These are phyloP conservation scores for Philaethria dido DNA, from an alignment of 2,888 invertebrate species.

Conservation along the genomic window DNA sequence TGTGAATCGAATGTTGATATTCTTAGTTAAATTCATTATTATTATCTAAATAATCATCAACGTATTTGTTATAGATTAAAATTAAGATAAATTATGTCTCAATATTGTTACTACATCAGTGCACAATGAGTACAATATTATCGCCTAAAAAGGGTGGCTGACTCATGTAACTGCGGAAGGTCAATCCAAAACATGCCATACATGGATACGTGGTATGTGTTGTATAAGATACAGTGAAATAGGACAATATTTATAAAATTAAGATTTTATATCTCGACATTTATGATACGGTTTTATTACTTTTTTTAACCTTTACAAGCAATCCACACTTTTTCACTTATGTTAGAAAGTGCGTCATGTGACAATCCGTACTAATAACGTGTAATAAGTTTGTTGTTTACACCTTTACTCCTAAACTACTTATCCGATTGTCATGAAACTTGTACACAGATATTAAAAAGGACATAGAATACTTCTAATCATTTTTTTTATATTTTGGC, in stretches of 20 bases:
- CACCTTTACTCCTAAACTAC: too few relatives aligned
- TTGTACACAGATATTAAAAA: too few relatives aligned
- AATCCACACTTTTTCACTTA: not conserved
- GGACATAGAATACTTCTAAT: too few relatives aligned
- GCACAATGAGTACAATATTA: conserved; percentile 32
- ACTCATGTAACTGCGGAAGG: conserved; percentile 60
- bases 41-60: not conserved
- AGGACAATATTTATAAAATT: not conserved
- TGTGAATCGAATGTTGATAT: too few relatives aligned
- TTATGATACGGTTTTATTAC: not conserved
- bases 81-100: not conserved
- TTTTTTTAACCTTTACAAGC: not conserved
- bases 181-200: conserved; percentile 61
- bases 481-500: too few relatives aligned
- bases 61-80: not conserved
- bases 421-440: too few relatives aligned
- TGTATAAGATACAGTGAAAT: conserved; percentile 2
- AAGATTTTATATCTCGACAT: not conserved
- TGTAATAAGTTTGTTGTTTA: too few relatives aligned
- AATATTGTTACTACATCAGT: conserved; percentile 19
- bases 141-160: conserved; percentile 46
- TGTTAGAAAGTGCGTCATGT: too few relatives aligned
- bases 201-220: conserved; percentile 48
- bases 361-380: not conserved
- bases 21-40: too few relatives aligned